Conservation (phyloP, 2,113 vertebrate species). For the Otocyon megalotis region DNA sequence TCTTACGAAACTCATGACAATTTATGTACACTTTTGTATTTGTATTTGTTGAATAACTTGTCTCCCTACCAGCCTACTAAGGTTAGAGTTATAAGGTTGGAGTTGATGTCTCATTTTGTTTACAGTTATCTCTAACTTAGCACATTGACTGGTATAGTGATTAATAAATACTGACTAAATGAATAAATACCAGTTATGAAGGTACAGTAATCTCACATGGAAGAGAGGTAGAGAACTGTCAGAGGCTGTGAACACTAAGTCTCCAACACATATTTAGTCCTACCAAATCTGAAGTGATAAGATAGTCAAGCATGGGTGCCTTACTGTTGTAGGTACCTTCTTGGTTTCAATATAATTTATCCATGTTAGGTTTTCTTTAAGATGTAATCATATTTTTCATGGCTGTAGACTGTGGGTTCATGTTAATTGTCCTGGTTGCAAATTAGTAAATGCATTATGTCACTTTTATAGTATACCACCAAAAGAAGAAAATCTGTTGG, state of each 20-base stretch:
- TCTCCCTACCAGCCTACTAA: not conserved
- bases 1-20: not conserved
- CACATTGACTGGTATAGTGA: not conserved
- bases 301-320: not conserved
- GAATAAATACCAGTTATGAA: not conserved
- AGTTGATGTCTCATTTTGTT: not conserved
- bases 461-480: slow-evolving; percentile 33
- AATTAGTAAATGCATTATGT: slow-evolving; percentile 58
- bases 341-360: not conserved
- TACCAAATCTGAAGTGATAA: slow-evolving; percentile 12
- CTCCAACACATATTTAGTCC: not conserved
- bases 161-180: slow-evolving; percentile 19
- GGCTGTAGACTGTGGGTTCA: not conserved
- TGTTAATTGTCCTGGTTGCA: slow-evolving; percentile 39
- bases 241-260: not conserved
- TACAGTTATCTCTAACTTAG: not conserved
- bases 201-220: not conserved
- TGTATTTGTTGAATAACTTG: not conserved
- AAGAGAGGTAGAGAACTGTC: not conserved
- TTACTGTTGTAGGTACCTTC: not conserved
- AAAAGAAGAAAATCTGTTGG: slow-evolving; percentile 21
- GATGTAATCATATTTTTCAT: not conserved
- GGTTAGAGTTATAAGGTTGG: not conserved
- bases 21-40: not conserved
- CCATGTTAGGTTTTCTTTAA: slow-evolving; percentile 14